A percentile compares a stretch with the other conserved stretches of the same genome.
Conservation (phyloP, 2,888 invertebrate species). For the Lacanobia wlatinum region DNA sequence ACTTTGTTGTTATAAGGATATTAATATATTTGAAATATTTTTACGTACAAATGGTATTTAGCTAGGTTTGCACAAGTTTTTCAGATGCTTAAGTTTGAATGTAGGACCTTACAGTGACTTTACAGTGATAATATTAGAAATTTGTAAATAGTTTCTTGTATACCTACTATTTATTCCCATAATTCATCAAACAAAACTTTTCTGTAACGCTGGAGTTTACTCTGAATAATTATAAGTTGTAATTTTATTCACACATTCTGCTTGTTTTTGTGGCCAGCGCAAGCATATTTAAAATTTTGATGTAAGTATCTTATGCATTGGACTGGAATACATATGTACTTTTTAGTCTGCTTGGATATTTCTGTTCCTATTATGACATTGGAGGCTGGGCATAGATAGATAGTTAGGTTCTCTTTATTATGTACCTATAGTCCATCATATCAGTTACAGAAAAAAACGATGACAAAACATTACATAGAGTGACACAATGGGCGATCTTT, state of each 20-base stretch:
- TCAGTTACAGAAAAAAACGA: no score
- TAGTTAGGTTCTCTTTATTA: no score
- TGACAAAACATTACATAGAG: no score
- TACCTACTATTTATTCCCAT: background rate
- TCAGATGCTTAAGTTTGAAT: background rate
- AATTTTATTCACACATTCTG: background rate
- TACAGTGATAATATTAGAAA: no score
- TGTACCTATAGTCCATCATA: no score
- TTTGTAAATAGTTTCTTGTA: background rate
- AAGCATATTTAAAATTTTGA: no score
- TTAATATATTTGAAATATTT: slow-evolving; percentile 11
- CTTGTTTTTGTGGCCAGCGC: background rate
- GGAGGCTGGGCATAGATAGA: background rate
- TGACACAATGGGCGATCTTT: no score
- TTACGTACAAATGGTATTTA: background rate
- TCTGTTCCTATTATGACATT: background rate
- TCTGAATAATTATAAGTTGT: background rate
- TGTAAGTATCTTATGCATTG: background rate
- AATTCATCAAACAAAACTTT: background rate
- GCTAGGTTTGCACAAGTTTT: background rate
- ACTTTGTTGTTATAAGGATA: slow-evolving; percentile 23
- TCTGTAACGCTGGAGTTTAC: background rate
- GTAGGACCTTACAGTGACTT: no score
- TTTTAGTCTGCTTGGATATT: background rate
- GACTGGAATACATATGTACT: no score